Conservation (phyloP, 2,888 invertebrate species). For the Calameuta filiformis region DNA sequence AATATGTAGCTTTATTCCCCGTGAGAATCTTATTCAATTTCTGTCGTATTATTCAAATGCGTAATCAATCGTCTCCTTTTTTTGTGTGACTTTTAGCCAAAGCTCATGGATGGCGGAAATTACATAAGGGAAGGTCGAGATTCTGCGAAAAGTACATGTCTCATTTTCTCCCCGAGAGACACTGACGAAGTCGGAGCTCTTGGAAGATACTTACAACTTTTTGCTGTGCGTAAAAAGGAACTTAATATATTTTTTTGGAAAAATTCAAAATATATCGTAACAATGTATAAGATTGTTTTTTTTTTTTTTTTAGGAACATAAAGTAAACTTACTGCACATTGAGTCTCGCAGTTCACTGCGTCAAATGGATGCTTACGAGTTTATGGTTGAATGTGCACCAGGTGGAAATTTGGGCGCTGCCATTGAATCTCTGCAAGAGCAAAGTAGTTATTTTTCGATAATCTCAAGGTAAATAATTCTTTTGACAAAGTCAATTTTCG, state of each 20-base stretch:
- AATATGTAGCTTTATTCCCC: too few species aligned
- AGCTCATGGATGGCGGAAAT: conserved; percentile 82
- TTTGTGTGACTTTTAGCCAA: conserved; percentile 72
- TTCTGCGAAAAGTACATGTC: conserved; percentile 80
- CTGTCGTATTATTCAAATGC: too few species aligned
- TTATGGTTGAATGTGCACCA: conserved; percentile 92
- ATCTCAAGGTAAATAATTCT: conserved; percentile 72
- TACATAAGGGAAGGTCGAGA: conserved; percentile 86
- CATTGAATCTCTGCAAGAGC: conserved; percentile 77
- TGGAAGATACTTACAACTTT: conserved; percentile 88
- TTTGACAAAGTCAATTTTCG: background rate
- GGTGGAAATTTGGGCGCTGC: conserved; percentile 80
- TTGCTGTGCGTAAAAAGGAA: conserved; percentile 72
- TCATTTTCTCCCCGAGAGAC: conserved; percentile 88
- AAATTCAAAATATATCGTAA: too few species aligned
- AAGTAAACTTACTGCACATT: conserved; percentile 89
- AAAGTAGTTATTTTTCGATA: conserved; percentile 84
- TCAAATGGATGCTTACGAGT: conserved; percentile 84
- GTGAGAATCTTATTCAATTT: too few species aligned
- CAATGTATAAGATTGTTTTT: background rate
- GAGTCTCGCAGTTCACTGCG: conserved; percentile 92
- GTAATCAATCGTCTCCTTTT: conserved; percentile 12
- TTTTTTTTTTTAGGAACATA: conserved; percentile 56
- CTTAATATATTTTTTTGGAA: background rate
- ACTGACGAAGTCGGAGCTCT: conserved; percentile 87